Base-by-base conservation (phyloP, 2,797 vertebrate genomes). In the Sebastes minor region DNA sequence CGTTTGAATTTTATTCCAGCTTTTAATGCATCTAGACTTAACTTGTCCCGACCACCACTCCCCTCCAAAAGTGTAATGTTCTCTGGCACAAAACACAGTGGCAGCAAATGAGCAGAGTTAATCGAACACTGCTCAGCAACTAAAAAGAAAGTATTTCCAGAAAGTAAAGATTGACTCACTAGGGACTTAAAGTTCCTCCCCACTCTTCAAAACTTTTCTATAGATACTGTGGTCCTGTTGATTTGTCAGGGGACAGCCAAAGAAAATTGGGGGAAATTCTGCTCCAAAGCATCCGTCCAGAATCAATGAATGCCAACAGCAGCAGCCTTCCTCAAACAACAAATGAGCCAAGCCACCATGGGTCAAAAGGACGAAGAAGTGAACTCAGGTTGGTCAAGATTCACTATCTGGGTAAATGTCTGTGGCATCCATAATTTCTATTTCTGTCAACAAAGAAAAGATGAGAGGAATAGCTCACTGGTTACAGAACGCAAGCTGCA, bases 101-200 rank as follows among this genome's bases (percentile, higher is more conserved):
- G 62, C 57, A 74, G 74, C 67, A 83, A 88, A 88, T 82, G 65
- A 86, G 84, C 60, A 55, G 68, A 77, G 22, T 75, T 86, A 78
- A 86, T 73, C n/a, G 53, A 84, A 78, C 53, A 59, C 27, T 74
- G 27, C 71, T 30, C 73, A 59, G 74, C 71, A 80, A 72, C 69
- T 55, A 64, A 25, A 33, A 60, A 22, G 73, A 55, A 66, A 4
- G 28, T 42, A 2, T 46, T 61, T 80, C 28, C 55, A 76, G 65
- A 84, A 79, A 78, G 72, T 71, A 72, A 81, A 80, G 25, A 35
- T 28, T 42, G 64, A 52, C 68, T 89, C 83, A 73, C 0, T 8
- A 1, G 38, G 55, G 61, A n/a, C 80, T 83, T 80, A 77, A 82
- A 81, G 78, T 90, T 88, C 49, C 42, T 69, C 53, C 32, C 73